phyloP scores from a whole-genome alignment of 2,888 invertebrate species.

The Thelaira solivaga region DNA sequence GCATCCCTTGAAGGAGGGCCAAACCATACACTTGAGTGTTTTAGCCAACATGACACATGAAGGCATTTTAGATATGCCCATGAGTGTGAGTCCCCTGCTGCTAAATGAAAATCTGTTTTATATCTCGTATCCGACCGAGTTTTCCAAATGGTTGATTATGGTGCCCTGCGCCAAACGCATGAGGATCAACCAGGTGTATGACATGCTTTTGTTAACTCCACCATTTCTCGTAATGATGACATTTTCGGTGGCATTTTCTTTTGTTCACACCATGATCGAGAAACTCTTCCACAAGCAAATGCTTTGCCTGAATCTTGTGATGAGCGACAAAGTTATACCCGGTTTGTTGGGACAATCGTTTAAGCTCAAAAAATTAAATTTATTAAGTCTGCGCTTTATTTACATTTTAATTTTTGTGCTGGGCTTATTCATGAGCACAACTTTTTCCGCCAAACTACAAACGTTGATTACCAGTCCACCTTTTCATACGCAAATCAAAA shows the following conservation, averaged over 20 bases:
- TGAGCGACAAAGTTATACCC: slow-evolving; percentile 46
- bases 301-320: not conserved
- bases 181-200: slow-evolving; percentile 5
- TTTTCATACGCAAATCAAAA: not conserved
- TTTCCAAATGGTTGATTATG: slow-evolving; percentile 22
- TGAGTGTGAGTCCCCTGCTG: not conserved
- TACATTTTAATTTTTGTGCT: slow-evolving; percentile 46
- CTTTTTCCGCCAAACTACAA: slow-evolving; percentile 42
- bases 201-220: not conserved
- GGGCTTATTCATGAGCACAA: slow-evolving; percentile 44
- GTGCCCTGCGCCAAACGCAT: slow-evolving; percentile 46
- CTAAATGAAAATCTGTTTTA: not conserved
- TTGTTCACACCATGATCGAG: slow-evolving; percentile 19
- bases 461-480: slow-evolving; percentile 55
- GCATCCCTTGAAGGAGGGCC: not conserved
- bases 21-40: not conserved
- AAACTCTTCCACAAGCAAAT: slow-evolving; percentile 10
- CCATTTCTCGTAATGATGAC: not conserved
- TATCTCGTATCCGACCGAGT: not conserved
- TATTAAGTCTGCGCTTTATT: slow-evolving; percentile 5
- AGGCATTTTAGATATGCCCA: slow-evolving; percentile 40
- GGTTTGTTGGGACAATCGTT: slow-evolving; percentile 47
- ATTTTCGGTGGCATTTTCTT: slow-evolving; percentile 16
- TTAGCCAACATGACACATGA: slow-evolving; percentile 7
- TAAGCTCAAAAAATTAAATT: not conserved